Base-by-base conservation (phyloP, 2,113 vertebrate genomes). In the Apodemus speciosus region DNA sequence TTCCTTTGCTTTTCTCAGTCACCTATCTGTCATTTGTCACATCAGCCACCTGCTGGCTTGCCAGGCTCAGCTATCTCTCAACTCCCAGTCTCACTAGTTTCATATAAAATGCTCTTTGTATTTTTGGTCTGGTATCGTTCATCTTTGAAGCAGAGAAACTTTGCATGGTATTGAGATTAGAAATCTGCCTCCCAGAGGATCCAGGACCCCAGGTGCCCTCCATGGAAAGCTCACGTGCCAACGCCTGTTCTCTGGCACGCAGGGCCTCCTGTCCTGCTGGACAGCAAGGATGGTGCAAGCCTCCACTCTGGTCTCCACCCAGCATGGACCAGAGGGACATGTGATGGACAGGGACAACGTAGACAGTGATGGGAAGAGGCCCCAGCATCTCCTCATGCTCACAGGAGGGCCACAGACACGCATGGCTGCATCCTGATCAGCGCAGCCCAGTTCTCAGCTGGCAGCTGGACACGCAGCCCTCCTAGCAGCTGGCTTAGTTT, bases 221-320 rank as follows among this genome's bases (percentile, higher is more conserved):
- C 0, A 8, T 23, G 10, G 58, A 35, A 79, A 69, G 85, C 1
- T 56, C 23, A 14, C 32, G 7, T 40, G 0, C 0, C 4, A 1
- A 10, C 0, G 2, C 14, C 71, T 79, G n/a, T 38, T 30, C 21
- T 76, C 1, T 46, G 32, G n/a, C 49, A 43, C 23, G 9, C 25
- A 21, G 40, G 43, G 21, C 46, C 46, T 35, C 32, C 51, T 51
- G 25, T 27, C 21, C 13, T 72, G 76, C 43, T 40, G 16, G 53
- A 23, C 46, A 30, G 2, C 14, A 0, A 18, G 9, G 46, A 23
- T 1, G 14, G 27, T 4, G 0, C 0, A 6, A 4, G n/a, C n/a
- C n/a, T 56, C 46, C 6, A 1, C 25, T 66, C 40, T 15, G 3
- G 13, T 14, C 38, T 83, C n/a, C 15, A 27, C 14, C 23, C 79